Percentiles rank a stretch among this genome's conserved stretches.
Evolutionary conservation across 1,140 invertebrate genomes (phyloP).

Genomic region (Temnothorax longispinosus): DNA sequence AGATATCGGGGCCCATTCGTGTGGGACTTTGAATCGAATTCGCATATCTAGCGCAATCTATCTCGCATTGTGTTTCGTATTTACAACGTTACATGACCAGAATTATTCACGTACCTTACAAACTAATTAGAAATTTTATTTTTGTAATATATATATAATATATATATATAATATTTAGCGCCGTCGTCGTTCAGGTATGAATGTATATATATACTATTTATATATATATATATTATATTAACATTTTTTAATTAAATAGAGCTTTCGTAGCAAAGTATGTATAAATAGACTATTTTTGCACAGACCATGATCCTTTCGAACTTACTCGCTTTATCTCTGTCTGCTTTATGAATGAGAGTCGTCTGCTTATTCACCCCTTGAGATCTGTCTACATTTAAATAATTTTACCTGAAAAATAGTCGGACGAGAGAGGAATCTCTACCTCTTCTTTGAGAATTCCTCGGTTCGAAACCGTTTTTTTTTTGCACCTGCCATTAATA

Average conservation of each 20-base stretch:
- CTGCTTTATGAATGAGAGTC: slow-evolving; percentile 16
- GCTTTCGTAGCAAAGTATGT: slow-evolving; percentile 78
- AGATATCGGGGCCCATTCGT: slow-evolving; percentile 60
- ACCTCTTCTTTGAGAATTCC: slow-evolving; percentile 48
- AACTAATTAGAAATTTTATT: slow-evolving; percentile 79
- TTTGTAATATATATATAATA: slow-evolving; percentile 63
- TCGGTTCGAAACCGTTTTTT: slow-evolving; percentile 64
- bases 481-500: slow-evolving; percentile 72
- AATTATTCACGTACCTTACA: slow-evolving; percentile 82
- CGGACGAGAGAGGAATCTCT: slow-evolving; percentile 66
- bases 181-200: slow-evolving; percentile 70
- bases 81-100: slow-evolving; percentile 83
- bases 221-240: slow-evolving; percentile 76
- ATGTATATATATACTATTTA: slow-evolving; percentile 64
- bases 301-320: slow-evolving; percentile 68
- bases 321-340: slow-evolving; percentile 42
- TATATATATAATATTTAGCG: slow-evolving; percentile 72
- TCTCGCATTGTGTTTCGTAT: slow-evolving; percentile 71
- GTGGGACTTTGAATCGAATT: slow-evolving; percentile 55
- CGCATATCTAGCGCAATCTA: slow-evolving; percentile 51
- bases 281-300: slow-evolving; percentile 81
- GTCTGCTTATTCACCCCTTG: slow-evolving; percentile 58
- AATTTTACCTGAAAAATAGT: slow-evolving; percentile 74
- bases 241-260: slow-evolving; percentile 81
- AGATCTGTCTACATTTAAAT: slow-evolving; percentile 69